These are phyloP conservation scores for Corythornis vintsioides DNA, from an alignment of 2,113 vertebrate species.

Conservation along the genomic window DNA sequence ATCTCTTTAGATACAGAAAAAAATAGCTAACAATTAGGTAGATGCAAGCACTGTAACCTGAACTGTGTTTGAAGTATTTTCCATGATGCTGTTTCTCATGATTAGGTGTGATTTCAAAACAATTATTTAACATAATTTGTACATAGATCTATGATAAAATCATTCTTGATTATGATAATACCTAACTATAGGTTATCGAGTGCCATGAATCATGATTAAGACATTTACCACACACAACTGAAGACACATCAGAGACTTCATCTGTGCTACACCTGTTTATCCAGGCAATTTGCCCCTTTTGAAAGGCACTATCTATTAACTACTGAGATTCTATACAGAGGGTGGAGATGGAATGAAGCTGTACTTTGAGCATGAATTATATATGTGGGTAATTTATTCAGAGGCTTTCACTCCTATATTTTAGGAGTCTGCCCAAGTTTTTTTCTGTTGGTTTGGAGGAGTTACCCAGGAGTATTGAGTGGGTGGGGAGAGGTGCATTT, in stretches of 20 bases:
- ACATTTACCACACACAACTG: slow-evolving; percentile 1
- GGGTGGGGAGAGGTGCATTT: neutral
- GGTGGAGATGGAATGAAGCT: neutral
- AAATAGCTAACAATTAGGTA: neutral
- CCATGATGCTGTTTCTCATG: neutral
- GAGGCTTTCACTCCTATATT: slow-evolving; percentile 27
- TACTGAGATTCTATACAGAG: neutral
- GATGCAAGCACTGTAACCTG: neutral
- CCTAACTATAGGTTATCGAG: slow-evolving; percentile 17
- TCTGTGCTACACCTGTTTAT: slow-evolving; percentile 1
- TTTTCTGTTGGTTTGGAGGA: neutral
- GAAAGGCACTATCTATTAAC: neutral
- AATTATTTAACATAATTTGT: slow-evolving; percentile 36
- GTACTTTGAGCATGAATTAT: slow-evolving; percentile 26
- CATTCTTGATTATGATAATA: neutral
- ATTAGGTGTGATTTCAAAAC: slow-evolving; percentile 22
- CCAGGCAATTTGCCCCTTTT: neutral
- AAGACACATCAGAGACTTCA: neutral
- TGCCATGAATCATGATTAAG: neutral
- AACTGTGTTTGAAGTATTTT: neutral
- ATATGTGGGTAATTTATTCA: slow-evolving; percentile 30
- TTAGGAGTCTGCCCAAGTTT: neutral
- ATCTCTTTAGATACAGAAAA: neutral
- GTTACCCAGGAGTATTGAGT: neutral
- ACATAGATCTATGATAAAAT: neutral